These are phyloP conservation scores for Colius striatus DNA, from an alignment of 2,113 vertebrate species.

Conservation along the genomic window DNA sequence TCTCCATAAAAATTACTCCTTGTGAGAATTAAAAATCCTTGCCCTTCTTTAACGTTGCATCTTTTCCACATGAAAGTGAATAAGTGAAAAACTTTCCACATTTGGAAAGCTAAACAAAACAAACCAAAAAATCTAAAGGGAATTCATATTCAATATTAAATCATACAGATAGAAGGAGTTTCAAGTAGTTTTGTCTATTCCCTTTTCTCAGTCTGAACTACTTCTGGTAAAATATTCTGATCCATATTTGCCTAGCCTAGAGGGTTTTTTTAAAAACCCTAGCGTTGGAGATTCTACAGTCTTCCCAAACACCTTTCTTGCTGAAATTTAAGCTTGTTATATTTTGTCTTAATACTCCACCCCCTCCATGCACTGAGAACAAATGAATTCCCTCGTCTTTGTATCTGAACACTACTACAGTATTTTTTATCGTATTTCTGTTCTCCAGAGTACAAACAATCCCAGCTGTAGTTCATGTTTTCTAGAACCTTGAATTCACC, in stretches of 20 bases:
- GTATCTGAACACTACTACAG: not conserved
- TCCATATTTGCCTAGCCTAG: not conserved
- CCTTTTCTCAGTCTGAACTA: not conserved
- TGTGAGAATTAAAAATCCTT: not conserved
- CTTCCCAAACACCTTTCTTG: not conserved
- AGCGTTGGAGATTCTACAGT: not conserved
- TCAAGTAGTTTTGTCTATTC: not conserved
- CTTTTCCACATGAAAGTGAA: not conserved
- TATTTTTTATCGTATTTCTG: not conserved
- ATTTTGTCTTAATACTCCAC: not conserved
- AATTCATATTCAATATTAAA: not conserved
- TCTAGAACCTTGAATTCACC: not conserved
- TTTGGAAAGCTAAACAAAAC: not conserved
- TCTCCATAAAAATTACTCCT: not conserved
- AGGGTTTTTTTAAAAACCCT: not conserved
- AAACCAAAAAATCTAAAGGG: not conserved
- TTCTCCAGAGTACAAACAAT: not conserved
- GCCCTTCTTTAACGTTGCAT: not conserved
- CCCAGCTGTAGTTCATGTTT: not conserved
- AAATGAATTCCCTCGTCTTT: not conserved
- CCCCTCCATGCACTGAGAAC: not conserved
- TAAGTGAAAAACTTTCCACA: not conserved
- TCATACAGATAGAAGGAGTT: not conserved
- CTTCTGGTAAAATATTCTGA: not conserved
- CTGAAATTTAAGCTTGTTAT: not conserved